These are phyloP conservation scores for Threskiornis aethiopicus DNA, from an alignment of 2,797 vertebrate genomes.

Conservation along the genomic window DNA sequence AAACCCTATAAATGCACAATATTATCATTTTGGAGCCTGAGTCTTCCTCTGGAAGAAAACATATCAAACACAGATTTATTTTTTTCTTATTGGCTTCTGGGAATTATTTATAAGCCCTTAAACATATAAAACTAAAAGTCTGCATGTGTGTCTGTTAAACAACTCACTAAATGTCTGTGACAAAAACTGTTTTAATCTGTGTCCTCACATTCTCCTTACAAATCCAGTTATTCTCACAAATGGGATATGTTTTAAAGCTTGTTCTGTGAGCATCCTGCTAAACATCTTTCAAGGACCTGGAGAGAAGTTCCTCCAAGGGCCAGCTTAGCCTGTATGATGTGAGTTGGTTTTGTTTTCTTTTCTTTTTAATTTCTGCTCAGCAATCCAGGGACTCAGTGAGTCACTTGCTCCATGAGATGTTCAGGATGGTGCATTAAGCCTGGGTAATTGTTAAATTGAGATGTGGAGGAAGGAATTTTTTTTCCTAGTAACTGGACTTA, in stretches of 20 bases:
- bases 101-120: neutral
- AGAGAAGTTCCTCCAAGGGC: neutral
- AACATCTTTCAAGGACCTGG: neutral
- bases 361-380: neutral
- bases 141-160: neutral
- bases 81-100: neutral
- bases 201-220: neutral
- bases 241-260: neutral
- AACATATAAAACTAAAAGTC: neutral
- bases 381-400: neutral
- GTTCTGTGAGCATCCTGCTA: neutral
- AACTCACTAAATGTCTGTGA: neutral
- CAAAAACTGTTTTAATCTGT: neutral
- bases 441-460: neutral
- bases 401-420: neutral
- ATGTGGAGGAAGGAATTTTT: neutral
- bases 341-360: neutral
- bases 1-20: neutral
- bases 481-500: neutral
- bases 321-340: neutral
- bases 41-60: neutral
- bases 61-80: neutral
- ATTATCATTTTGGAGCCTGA: neutral
- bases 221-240: neutral
- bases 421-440: neutral